A percentile compares a stretch with the other conserved stretches of the same genome.
phyloP scores from a whole-genome alignment of 2,797 vertebrate species.

The Danio albolineatus region DNA sequence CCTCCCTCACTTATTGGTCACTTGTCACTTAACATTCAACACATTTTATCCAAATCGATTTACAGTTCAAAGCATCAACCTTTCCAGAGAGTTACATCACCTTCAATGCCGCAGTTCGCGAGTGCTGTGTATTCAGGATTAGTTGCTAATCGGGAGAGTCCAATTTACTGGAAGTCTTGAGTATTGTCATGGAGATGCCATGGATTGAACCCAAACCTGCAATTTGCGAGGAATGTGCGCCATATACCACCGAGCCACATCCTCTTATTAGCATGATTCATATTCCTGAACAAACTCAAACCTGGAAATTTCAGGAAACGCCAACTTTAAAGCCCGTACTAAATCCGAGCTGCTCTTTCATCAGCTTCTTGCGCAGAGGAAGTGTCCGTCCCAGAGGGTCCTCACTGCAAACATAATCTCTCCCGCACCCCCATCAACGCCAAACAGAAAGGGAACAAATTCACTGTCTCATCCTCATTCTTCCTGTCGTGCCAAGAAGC shows the following conservation, averaged over 20 bases:
- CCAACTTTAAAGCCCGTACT: constrained; percentile 38
- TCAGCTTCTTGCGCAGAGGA: constrained; percentile 58
- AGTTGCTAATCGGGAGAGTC: constrained; percentile 23
- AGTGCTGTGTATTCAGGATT: constrained; percentile 26
- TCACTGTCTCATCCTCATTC: constrained; percentile 81
- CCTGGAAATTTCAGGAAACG: constrained; percentile 37
- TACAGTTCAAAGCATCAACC: constrained; percentile 36
- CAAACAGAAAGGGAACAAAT: constrained; percentile 81
- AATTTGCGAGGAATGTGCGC: neutral
- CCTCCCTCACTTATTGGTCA: constrained; percentile 29
- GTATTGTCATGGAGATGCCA: constrained; percentile 28
- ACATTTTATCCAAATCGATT: constrained; percentile 13
- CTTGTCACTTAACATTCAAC: constrained; percentile 24
- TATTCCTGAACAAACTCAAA: constrained; percentile 37
- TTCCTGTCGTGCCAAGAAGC: constrained; percentile 73
- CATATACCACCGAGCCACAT: neutral
- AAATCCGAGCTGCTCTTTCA: constrained; percentile 52
- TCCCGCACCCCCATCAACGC: constrained; percentile 74
- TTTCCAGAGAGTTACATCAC: constrained; percentile 42
- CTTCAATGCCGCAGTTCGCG: constrained; percentile 26
- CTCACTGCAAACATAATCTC: constrained; percentile 72
- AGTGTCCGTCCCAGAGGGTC: constrained; percentile 63
- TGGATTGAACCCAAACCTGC: constrained; percentile 5
- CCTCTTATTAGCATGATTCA: constrained; percentile 38
- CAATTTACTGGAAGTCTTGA: constrained; percentile 15